Evolutionary conservation across 2,797 vertebrate species (phyloP), one percentile per base, ranked within the genome.

Genomic region (Sciurus carolinensis): DNA sequence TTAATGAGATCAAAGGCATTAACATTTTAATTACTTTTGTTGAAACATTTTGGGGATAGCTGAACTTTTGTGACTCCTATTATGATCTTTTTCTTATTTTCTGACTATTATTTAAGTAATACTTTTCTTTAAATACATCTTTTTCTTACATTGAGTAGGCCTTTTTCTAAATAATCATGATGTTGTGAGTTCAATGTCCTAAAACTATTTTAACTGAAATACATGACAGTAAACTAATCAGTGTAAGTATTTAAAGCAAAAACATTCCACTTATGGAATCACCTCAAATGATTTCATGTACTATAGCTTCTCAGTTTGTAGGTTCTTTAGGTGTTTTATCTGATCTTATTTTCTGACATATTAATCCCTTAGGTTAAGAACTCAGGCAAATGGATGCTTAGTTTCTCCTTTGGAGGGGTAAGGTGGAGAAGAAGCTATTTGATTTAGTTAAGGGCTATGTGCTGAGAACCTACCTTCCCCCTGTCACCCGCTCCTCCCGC

Each of bases 181-280:
- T 85, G 42, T 44, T 15, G 52, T 62, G 52, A 77, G 10, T 82
- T 71, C 81, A 36, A 54, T 71, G 42, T 83, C 22, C 47, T 80
- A 72, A 75, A 54, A 50, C 33, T 39, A 57, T 13, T 82, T 85
- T 71, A 71, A 57, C 47, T 71, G 33, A 96, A 87, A 91, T 54
- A 14, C 30, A 42, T 79, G 87, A 94, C 69, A 72, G 77, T 76
- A 88, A 84, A 24, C 47, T 69, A 62, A 77, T 79, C 1, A 66
- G 20, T 15, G 13, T 79, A n/a, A 87, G 15, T 47, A 73, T 50
- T 88, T 62, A 62, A 24, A 87, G 72, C 82, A 83, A 94, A 89
- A 84, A 33, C 14, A 33, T 71, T 26, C 36, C 36, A 77, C 22
- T 24, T 22, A 15, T 77, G 52, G 83, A 77, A 94, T 57, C 80